Percentiles rank a stretch among this genome's conserved stretches.
Conservation (phyloP, 1,140 invertebrate genomes). For the Danaus melanippus region DNA sequence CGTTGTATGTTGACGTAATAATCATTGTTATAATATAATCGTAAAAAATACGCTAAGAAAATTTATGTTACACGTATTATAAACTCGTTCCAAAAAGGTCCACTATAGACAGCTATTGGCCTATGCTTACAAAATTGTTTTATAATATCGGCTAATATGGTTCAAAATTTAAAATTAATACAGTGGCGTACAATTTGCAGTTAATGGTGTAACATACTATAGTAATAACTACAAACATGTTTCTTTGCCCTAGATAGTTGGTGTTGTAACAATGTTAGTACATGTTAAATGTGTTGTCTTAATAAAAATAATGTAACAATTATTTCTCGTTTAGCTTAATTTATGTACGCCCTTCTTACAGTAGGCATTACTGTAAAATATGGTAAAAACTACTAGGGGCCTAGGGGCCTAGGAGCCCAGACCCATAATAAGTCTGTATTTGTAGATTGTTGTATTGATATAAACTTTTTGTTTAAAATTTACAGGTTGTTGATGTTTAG, state of each 20-base stretch:
- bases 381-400: constrained; percentile 23
- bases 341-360: constrained; percentile 15
- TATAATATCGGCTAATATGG: too few species aligned
- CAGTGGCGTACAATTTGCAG: too few species aligned
- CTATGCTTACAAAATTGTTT: too few species aligned
- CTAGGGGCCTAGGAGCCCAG: constrained; percentile 40
- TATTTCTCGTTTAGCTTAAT: constrained; percentile 22
- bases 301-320: constrained; percentile 26
- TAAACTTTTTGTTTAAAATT: constrained; percentile 51
- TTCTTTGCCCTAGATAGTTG: constrained; percentile 61
- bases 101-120: too few species aligned
- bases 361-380: constrained; percentile 16
- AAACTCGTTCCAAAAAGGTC: too few species aligned
- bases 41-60: not conserved
- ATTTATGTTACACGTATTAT: too few species aligned
- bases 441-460: constrained; percentile 45
- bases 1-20: constrained; percentile 35
- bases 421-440: constrained; percentile 37
- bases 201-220: constrained; percentile 29
- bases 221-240: constrained; percentile 40
- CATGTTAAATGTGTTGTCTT: constrained; percentile 50
- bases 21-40: constrained; percentile 33
- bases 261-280: constrained; percentile 62
- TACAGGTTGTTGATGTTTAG: constrained; percentile 68
- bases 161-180: too few species aligned